Percentiles rank a stretch among this genome's conserved stretches.
These are phyloP conservation scores for Eumaeus atala DNA, from an alignment of 1,140 invertebrate genomes.

Conservation along the genomic window DNA sequence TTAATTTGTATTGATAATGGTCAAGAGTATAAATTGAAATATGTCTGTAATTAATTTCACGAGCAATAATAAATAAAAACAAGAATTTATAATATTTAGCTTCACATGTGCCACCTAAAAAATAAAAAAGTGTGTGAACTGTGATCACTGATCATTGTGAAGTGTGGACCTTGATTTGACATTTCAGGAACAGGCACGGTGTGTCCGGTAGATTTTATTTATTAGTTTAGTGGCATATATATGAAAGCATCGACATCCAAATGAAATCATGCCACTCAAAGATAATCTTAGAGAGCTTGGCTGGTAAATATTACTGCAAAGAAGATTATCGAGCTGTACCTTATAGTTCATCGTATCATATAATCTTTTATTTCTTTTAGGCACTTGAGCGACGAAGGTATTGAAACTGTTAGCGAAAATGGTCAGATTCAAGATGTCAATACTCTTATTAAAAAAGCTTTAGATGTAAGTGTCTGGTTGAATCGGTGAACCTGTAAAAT, in stretches of 20 bases:
- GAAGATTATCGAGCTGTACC: too few species aligned
- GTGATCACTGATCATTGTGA: too few species aligned
- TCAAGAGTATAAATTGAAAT: too few species aligned
- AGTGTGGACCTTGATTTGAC: constrained; percentile 21
- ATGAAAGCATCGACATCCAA: constrained; percentile 40
- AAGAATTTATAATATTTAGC: too few species aligned
- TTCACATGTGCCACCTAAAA: too few species aligned
- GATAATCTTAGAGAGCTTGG: constrained; percentile 75
- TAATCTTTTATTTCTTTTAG: constrained; percentile 70
- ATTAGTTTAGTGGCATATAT: constrained; percentile 39
- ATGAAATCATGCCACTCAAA: constrained; percentile 60
- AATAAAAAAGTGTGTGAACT: too few species aligned
- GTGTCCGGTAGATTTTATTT: constrained; percentile 30
- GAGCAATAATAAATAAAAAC: too few species aligned
- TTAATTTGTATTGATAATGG: too few species aligned
- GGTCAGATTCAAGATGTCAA: constrained; percentile 78
- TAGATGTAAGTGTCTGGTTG: constrained; percentile 80
- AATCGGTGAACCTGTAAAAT: constrained; percentile 18
- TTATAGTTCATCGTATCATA: constrained; percentile 15
- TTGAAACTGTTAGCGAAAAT: constrained; percentile 79
- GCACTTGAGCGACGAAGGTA: constrained; percentile 81
- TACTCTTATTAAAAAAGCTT: constrained; percentile 78
- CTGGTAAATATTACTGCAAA: constrained; percentile 68
- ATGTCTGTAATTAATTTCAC: too few species aligned
- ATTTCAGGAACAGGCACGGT: constrained; percentile 32